These are phyloP conservation scores for Hylaeus anthracinus DNA, from an alignment of 1,140 invertebrate species.

Conservation along the genomic window DNA sequence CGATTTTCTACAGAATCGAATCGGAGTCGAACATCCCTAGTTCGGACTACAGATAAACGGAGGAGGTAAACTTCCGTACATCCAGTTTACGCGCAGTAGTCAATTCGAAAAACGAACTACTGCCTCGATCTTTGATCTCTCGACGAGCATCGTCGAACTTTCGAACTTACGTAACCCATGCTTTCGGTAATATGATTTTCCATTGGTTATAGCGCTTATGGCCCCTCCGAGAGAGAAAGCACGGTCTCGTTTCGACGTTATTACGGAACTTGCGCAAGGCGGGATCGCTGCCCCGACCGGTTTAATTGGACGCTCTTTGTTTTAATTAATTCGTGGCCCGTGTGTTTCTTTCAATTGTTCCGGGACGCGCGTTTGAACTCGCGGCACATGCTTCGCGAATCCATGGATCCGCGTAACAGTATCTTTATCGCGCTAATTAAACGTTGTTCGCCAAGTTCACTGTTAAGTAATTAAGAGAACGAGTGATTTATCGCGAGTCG, in stretches of 20 bases:
- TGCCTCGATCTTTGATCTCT: conserved; percentile 8
- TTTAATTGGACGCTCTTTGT: conserved; percentile 41
- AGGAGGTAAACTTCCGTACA: too few relatives aligned
- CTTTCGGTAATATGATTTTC: conserved; percentile 36
- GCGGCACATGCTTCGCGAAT: neutral
- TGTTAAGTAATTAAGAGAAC: neutral
- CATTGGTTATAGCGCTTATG: neutral
- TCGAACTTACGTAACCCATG: conserved; percentile 25
- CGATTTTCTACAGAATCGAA: too few relatives aligned
- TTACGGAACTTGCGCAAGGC: conserved; percentile 31
- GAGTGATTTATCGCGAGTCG: neutral
- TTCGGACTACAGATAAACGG: too few relatives aligned
- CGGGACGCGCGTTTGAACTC: neutral
- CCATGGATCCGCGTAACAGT: neutral
- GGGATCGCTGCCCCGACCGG: conserved; percentile 17
- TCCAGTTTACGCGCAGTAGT: neutral
- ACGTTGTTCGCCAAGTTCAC: conserved; percentile 10
- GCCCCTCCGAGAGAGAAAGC: conserved; percentile 11
- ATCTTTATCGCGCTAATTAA: conserved; percentile 18
- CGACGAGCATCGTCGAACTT: conserved; percentile 13
- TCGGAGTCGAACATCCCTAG: too few relatives aligned
- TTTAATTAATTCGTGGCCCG: conserved; percentile 31
- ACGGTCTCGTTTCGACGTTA: conserved; percentile 29
- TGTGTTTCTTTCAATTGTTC: conserved; percentile 24
- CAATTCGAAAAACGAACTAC: neutral